These are phyloP conservation scores for Ptychadena robeensis DNA, from an alignment of 2,797 vertebrate species.

Conservation along the genomic window DNA sequence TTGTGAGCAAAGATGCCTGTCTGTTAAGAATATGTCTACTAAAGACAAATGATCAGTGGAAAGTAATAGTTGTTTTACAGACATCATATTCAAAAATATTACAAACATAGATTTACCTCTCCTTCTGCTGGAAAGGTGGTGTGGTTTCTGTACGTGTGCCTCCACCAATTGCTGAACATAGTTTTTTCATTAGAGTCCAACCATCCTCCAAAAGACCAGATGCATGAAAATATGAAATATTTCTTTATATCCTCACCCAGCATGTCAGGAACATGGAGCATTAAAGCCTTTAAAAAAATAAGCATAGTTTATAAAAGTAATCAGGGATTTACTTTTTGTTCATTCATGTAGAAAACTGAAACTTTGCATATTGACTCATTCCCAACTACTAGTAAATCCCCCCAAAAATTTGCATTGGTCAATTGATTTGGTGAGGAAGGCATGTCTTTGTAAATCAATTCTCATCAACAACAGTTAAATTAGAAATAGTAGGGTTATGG, in stretches of 20 bases:
- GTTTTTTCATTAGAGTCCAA: constrained; percentile 35
- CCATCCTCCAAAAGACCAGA: constrained; percentile 60
- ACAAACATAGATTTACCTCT: constrained; percentile 42
- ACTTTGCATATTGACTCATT: no score
- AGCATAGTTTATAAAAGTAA: background rate
- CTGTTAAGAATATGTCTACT: no score
- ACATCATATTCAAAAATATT: background rate
- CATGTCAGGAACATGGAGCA: constrained; percentile 34
- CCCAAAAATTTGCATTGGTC: no score
- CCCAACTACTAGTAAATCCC: no score
- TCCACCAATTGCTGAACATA: constrained; percentile 57
- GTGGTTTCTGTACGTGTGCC: constrained; percentile 34
- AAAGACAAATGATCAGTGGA: background rate
- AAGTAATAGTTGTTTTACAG: background rate
- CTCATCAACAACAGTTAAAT: no score
- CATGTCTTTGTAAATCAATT: no score
- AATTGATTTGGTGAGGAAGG: no score
- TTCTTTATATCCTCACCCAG: constrained; percentile 50
- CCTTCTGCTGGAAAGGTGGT: constrained; percentile 53
- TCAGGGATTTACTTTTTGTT: no score
- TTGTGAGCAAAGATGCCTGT: no score
- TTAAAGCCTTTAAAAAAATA: constrained; percentile 44
- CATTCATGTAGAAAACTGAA: no score
- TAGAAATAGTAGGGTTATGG: no score
- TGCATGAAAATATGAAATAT: constrained; percentile 57